Evolutionary conservation across 2,797 vertebrate species (phyloP).

Genomic region (Vultur gryphus): DNA sequence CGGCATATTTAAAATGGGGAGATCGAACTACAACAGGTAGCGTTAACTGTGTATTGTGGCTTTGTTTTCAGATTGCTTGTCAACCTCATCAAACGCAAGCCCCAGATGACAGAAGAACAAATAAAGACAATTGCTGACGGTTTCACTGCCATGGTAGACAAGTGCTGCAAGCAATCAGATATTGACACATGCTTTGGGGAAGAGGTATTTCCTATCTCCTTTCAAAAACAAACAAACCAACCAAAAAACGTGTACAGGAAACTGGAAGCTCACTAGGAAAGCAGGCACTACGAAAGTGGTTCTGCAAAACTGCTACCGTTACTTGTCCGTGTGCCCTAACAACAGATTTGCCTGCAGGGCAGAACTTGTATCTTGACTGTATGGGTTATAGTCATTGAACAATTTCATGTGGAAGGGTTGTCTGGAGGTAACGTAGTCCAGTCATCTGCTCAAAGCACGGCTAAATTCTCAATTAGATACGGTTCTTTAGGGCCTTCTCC

Average conservation of each 20-base stretch:
- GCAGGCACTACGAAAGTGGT: background rate
- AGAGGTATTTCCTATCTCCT: conserved; percentile 48
- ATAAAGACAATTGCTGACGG: background rate
- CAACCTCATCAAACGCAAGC: conserved; percentile 74
- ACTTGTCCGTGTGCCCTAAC: fast-evolving
- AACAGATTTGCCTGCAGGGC: background rate
- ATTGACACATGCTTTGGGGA: background rate
- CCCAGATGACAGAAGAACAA: conserved; percentile 62
- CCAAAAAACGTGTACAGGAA: background rate
- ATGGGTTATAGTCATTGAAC: background rate
- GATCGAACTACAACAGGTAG: background rate
- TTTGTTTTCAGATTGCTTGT: conserved; percentile 53
- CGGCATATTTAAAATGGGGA: background rate
- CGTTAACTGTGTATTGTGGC: background rate
- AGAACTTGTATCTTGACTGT: background rate
- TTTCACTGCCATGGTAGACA: conserved; percentile 40
- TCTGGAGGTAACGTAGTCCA: background rate
- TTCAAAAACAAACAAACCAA: background rate
- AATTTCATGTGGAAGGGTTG: background rate
- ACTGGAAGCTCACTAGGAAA: background rate
- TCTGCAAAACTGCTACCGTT: background rate
- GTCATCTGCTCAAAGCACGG: background rate
- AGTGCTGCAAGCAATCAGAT: conserved; percentile 49
- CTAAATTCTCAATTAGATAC: background rate
- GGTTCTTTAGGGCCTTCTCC: background rate